These are phyloP conservation scores for Pluvialis apricaria DNA, from an alignment of 2,113 vertebrate species.

Conservation along the genomic window DNA sequence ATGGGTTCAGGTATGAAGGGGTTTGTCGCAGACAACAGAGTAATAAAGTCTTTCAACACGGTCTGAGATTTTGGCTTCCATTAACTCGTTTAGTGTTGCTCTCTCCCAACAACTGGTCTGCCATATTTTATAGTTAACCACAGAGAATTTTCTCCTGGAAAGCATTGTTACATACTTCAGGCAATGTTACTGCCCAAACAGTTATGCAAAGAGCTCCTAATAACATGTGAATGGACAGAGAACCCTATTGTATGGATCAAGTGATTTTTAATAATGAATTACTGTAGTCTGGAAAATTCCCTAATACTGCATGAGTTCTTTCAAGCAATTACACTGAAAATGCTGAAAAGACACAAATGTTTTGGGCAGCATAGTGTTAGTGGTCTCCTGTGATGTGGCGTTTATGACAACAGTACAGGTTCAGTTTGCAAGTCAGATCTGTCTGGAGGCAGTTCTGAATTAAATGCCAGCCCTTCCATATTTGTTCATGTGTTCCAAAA, in stretches of 20 bases:
- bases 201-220: constrained; percentile 13
- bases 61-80: background rate
- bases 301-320: constrained; percentile 44
- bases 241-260: background rate
- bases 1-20: background rate
- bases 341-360: constrained; percentile 39
- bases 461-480: constrained; percentile 49
- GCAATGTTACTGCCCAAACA: background rate
- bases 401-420: constrained; percentile 56
- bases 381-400: constrained; percentile 54
- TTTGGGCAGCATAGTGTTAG: constrained; percentile 49
- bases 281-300: constrained; percentile 27
- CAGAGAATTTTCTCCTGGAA: background rate
- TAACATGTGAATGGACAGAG: background rate
- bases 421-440: constrained; percentile 56
- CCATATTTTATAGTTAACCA: background rate
- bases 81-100: background rate
- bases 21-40: background rate
- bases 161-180: background rate
- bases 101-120: background rate
- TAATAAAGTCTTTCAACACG: background rate
- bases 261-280: constrained; percentile 15
- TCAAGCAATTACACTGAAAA: constrained; percentile 54
- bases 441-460: constrained; percentile 47
- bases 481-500: constrained; percentile 55